phyloP scores from a whole-genome alignment of 1,140 invertebrate species.

The Camponotus pennsylvanicus region DNA sequence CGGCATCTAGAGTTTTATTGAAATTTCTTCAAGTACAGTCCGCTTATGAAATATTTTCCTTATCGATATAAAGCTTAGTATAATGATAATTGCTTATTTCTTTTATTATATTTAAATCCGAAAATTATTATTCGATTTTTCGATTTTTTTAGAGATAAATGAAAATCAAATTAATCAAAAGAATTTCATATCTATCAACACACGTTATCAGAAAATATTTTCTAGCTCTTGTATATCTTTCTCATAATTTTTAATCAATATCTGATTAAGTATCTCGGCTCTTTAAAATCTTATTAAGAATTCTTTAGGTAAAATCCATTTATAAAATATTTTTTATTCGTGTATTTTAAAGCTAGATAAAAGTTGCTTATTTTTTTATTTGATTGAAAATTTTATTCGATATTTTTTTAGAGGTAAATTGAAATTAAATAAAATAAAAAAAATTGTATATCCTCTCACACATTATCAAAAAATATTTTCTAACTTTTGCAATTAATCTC shows the following conservation, averaged over 20 bases:
- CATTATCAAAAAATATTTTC: neutral
- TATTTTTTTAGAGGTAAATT: neutral
- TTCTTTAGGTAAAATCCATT: too few species aligned
- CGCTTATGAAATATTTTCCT: too few species aligned
- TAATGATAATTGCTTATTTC: neutral
- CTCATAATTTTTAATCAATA: neutral
- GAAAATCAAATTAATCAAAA: neutral
- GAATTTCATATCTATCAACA: neutral
- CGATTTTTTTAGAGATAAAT: neutral
- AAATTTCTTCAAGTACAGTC: too few species aligned
- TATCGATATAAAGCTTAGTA: too few species aligned
- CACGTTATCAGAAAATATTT: too few species aligned
- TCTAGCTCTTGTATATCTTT: neutral
- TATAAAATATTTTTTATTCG: too few species aligned
- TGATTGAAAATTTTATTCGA: neutral
- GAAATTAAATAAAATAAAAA: neutral
- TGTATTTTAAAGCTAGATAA: too few species aligned
- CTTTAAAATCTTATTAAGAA: too few species aligned
- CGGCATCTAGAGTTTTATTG: too few species aligned
- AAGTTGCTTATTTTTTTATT: neutral
- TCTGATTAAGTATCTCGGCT: neutral
- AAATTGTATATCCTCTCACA: neutral
- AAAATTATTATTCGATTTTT: neutral
- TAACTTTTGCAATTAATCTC: neutral
- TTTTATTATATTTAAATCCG: neutral